phyloP scores from a whole-genome alignment of 2,888 invertebrate genomes.

The Anoncus sp. region DNA sequence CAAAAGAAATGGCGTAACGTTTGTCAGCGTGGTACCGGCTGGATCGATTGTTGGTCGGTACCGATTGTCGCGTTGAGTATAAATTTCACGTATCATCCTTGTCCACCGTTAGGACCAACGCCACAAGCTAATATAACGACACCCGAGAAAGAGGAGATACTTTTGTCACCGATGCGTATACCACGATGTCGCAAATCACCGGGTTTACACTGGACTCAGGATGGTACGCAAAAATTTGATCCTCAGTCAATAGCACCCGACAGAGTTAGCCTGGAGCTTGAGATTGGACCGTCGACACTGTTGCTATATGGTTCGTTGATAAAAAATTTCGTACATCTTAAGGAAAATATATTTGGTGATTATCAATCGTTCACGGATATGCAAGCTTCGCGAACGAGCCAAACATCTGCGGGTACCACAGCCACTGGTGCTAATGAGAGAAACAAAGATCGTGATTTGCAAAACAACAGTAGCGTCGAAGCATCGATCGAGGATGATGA shows the following conservation, averaged over 20 bases:
- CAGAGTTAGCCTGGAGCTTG: slow-evolving; percentile 95
- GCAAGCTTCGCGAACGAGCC: slow-evolving; percentile 87
- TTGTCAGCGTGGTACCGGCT: slow-evolving; percentile 90
- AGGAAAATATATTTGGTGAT: slow-evolving; percentile 99
- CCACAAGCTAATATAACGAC: slow-evolving; percentile 97
- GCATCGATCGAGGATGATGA: slow-evolving; percentile 88
- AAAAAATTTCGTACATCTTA: slow-evolving; percentile 94
- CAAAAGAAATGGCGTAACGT: slow-evolving; percentile 92
- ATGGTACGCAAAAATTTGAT: slow-evolving; percentile 92
- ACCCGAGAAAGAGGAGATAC: slow-evolving; percentile 96
- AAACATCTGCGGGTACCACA: slow-evolving; percentile 70
- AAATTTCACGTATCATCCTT: slow-evolving; percentile 96
- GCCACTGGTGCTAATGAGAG: slow-evolving; percentile 74
- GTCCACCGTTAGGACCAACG: slow-evolving; percentile 93
- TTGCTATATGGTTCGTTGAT: slow-evolving; percentile 96
- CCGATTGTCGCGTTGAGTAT: slow-evolving; percentile 97
- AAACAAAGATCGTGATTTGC: slow-evolving; percentile 77
- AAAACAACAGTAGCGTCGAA: slow-evolving; percentile 83
- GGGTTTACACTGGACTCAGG: slow-evolving; percentile 87
- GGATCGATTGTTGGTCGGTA: slow-evolving; percentile 99
- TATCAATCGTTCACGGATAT: slow-evolving; percentile 97
- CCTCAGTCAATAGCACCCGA: slow-evolving; percentile 94
- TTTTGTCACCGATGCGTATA: slow-evolving; percentile 96
- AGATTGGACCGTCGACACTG: slow-evolving; percentile 97
- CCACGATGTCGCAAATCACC: slow-evolving; percentile 91